Base-by-base conservation (phyloP, 2,113 vertebrate species). In the Actinemys pallida region DNA sequence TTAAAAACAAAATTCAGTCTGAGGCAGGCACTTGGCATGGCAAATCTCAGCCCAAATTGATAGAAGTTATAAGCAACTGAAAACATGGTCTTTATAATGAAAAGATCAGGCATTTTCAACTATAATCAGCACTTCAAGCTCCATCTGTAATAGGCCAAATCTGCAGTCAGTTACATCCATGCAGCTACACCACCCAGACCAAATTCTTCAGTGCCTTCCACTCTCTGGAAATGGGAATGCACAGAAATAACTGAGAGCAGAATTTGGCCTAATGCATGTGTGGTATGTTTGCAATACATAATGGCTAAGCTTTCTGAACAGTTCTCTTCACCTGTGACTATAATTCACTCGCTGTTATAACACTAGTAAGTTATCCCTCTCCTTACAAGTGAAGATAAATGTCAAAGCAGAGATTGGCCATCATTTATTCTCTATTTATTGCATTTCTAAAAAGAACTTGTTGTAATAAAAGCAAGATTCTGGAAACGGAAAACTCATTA, bases 401-500 rank as follows among this genome's bases (percentile, higher is more conserved):
- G 13, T n/a, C 52, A 8, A 17, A 39, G 14, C 59, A 82, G 81
- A 8, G 9, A 72, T n/a, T 65, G 80, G 47, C 29, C 24, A 9
- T 76, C n/a, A 3, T 59, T 89, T 57, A 50, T 27, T 85, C 17
- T 86, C 42, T 9, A 31, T 83, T 88, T 92, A 87, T 10, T 93
- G 39, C 78, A 35, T 93, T 95, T 94, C 76, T 83, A 90, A 84
- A 53, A 96, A 94, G 83, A 89, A 69, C 13, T 22, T 80, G 7
- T 49, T 84, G 25, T 62, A 86, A 90, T 93, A 92, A 97, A 88
- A 94, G 29, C 5, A 17, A 83, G 53, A 39, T 22, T 84, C 81
- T 95, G n/a, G 50, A 90, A 88, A 90, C 2, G 2, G 78, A 95
- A 95, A 96, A 84, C 92, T 95, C 88, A 97, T 91, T 87, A 75